Base-by-base conservation (phyloP, 2,113 vertebrate genomes). In the Melanerpes formicivorus region DNA sequence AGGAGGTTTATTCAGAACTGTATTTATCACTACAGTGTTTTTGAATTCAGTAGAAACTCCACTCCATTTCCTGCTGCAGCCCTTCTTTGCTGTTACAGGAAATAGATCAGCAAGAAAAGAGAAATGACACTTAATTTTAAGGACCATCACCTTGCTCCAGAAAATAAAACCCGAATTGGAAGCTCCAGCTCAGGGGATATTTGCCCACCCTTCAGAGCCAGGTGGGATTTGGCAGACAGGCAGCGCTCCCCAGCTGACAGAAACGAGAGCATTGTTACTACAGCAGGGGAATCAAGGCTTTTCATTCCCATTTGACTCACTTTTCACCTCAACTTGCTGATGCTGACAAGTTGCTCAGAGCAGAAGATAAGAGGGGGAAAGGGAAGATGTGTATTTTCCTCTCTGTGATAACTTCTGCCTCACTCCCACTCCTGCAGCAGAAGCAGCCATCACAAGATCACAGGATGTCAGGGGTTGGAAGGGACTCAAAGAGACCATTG, bases 11-110 rank as follows among this genome's bases (percentile, higher is more conserved):
- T 97, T 97, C 96, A 67, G 90, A 93, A 91, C 80, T 67, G 18
- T 96, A 97, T 97, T 96, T 97, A 96, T 96, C 97, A 97, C 96
- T 95, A 92, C 89, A 95, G 96, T 96, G 95, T 95, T 95, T 80
- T 70, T 94, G 95, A 96, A 96, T 96, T 95, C 93, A 55, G 92
- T 16, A 93, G 95, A 91, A 97, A 95, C 72, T 93, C 95, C 60
- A 95, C 80, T 97, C 96, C 95, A 95, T 97, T 97, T 93, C 93
- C 82, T 88, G 89, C 94, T 95, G 87, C 95, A 56, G 75, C 87
- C 79, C 87, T 88, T 88, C 85, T 90, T 87, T 87, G 84, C 88
- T 81, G 65, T 65, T 94, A 44, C 60, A 90, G 87, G 94, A 86
- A 90, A 95, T 69, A 4, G 2, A 95, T 87, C 8, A 78, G n/a